Base-by-base conservation (phyloP, 2,888 invertebrate genomes). In the Luperina nickerlii region DNA sequence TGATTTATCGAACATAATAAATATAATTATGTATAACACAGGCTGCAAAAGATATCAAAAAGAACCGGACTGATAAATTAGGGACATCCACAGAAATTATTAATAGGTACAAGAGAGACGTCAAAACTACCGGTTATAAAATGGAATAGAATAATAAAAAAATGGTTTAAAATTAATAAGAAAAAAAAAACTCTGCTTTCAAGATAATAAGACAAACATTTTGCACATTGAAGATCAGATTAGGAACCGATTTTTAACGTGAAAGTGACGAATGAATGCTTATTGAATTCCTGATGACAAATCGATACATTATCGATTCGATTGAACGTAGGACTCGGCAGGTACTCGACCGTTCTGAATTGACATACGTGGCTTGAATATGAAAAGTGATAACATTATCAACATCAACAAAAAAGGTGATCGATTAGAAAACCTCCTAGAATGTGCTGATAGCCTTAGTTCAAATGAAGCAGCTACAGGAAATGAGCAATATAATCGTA, bases 241-340 rank as follows among this genome's bases (percentile, higher is more conserved):
- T 27, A 69, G n/a, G 32, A 65, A 82, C n/a, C 60, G 20, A 87
- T 78, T 83, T 81, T 82, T 67, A 76, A 51, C 57, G 88, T 82
- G 89, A 89, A 89, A 89, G 89, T 89, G 54, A 72, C 42, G 65
- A 70, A 70, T 48, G 65, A 65, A 77, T 87, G 80, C 78, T 73
- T 67, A 73, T 79, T 88, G 87, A 91, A 90, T 89, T 74, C 74
- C 68, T 84, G 76, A 88, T 80, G 79, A 87, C 89, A 84, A 86
- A 87, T 92, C 90, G 89, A 93, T 90, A 88, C 89, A 89, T 91
- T 88, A 94, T 92, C 86, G 90, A 91, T 92, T 90, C 90, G 75
- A 83, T 81, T 78, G 71, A 72, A 79, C 82, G 81, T 83, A 79
- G 68, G 65, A 71, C 62, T 74, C 68, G 54, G 42, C 18, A 79